A percentile compares a stretch with the other conserved stretches of the same genome.
Evolutionary conservation across 1,140 invertebrate genomes (phyloP).

Genomic region (Colletes latitarsis): DNA sequence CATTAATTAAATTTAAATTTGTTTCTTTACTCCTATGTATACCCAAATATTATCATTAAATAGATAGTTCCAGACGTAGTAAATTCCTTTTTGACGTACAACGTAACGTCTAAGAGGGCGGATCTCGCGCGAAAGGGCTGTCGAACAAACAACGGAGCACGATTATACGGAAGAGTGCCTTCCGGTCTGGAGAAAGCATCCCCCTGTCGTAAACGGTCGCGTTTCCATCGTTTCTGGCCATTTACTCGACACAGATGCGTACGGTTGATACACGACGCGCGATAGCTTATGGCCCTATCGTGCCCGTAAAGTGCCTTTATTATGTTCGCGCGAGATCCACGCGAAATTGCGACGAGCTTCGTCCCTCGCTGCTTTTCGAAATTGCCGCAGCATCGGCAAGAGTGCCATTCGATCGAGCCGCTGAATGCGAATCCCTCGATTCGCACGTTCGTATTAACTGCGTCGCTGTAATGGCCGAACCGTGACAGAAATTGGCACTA

Average conservation of each 20-base stretch:
- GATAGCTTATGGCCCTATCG: slow-evolving; percentile 29
- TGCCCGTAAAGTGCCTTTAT: slow-evolving; percentile 44
- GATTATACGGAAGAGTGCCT: not conserved
- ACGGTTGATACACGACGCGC: slow-evolving; percentile 34
- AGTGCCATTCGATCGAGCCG: slow-evolving; percentile 29
- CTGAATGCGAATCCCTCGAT: slow-evolving; percentile 61
- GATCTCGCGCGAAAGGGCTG: too few species aligned
- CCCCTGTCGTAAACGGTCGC: not conserved
- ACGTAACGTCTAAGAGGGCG: too few species aligned
- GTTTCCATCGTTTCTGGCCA: slow-evolving; percentile 4
- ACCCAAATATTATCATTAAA: too few species aligned
- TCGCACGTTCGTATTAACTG: slow-evolving; percentile 43
- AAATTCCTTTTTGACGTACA: too few species aligned
- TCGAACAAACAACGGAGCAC: slow-evolving; percentile 1
- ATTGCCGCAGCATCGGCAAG: slow-evolving; percentile 23
- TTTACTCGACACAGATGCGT: not conserved
- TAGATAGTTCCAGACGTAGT: too few species aligned
- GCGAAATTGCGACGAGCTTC: slow-evolving; percentile 47
- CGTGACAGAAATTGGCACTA: slow-evolving; percentile 19
- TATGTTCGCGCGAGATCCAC: slow-evolving; percentile 48
- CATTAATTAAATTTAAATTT: too few species aligned
- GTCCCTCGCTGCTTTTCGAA: slow-evolving; percentile 46
- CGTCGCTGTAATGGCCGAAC: slow-evolving; percentile 1
- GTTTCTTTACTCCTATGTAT: too few species aligned
- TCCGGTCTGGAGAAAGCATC: not conserved